phyloP scores from a whole-genome alignment of 2,888 invertebrate species.

The Drosophila paranaensis region DNA sequence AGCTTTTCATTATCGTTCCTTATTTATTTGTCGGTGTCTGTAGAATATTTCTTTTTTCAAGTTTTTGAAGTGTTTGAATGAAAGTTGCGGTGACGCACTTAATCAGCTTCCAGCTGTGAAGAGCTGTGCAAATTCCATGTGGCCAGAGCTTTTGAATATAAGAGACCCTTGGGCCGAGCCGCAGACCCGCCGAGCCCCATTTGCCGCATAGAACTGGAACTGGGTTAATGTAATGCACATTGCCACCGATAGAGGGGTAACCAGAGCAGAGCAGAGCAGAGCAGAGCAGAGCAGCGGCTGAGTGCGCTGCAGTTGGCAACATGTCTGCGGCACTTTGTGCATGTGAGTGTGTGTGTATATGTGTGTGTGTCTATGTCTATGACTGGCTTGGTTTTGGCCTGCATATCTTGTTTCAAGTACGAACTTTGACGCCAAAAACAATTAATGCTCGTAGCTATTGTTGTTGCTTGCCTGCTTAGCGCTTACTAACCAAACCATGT shows the following conservation, averaged over 20 bases:
- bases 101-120: slow-evolving; percentile 53
- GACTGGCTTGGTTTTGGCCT: slow-evolving; percentile 52
- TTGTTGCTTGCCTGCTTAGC: slow-evolving; percentile 27
- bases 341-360: slow-evolving; percentile 15
- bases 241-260: slow-evolving; percentile 26
- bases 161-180: slow-evolving; percentile 46
- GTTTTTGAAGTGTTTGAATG: slow-evolving; percentile 43
- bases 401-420: slow-evolving; percentile 79
- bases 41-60: not conserved
- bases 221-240: slow-evolving; percentile 77
- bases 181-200: slow-evolving; percentile 25
- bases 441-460: slow-evolving; percentile 20
- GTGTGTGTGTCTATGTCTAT: slow-evolving; percentile 12
- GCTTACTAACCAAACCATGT: slow-evolving; percentile 45
- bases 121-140: slow-evolving; percentile 50
- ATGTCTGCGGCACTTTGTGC: slow-evolving; percentile 20
- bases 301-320: slow-evolving; percentile 51
- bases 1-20: slow-evolving; percentile 40
- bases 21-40: slow-evolving; percentile 8
- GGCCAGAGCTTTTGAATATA: slow-evolving; percentile 26
- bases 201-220: slow-evolving; percentile 54
- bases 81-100: slow-evolving; percentile 62
- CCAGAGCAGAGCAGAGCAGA: slow-evolving; percentile 6
- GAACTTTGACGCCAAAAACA: slow-evolving; percentile 70
- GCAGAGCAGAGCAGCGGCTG: slow-evolving; percentile 13